Evolutionary conservation across 2,888 invertebrate genomes (phyloP).

Genomic region (Epistrophella euchroma): DNA sequence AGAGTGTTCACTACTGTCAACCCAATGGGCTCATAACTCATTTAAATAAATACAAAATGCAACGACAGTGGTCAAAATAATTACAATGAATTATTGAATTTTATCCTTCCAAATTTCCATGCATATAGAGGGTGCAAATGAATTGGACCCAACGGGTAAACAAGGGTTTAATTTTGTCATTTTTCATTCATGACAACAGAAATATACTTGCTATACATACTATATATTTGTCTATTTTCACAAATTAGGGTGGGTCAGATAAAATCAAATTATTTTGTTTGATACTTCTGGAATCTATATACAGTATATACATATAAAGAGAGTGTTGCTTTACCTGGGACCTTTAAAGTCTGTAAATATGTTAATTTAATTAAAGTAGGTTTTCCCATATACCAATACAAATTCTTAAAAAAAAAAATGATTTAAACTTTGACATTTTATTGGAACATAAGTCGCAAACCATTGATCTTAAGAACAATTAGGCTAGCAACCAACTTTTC

Average conservation of each 20-base stretch:
- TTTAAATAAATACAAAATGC: slow-evolving; percentile 60
- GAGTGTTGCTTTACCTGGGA: no score
- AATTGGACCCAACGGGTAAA: slow-evolving; percentile 47
- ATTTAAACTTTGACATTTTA: no score
- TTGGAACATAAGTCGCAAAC: no score
- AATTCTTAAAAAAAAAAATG: no score
- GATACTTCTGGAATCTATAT: no score
- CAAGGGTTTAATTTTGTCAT: slow-evolving; percentile 40
- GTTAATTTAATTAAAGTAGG: no score
- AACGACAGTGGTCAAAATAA: slow-evolving; percentile 65
- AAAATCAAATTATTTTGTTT: no score
- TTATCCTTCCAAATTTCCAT: slow-evolving; percentile 64
- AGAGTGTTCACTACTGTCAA: slow-evolving; percentile 2
- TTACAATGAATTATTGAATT: slow-evolving; percentile 73
- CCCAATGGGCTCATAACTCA: slow-evolving; percentile 71
- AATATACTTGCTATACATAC: background rate
- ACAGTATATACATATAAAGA: no score
- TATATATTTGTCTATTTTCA: background rate
- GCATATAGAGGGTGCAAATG: slow-evolving; percentile 62
- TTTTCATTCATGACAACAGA: slow-evolving; percentile 10
- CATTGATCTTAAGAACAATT: no score
- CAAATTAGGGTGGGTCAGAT: background rate
- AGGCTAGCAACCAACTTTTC: no score
- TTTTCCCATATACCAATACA: no score
- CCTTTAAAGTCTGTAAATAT: no score